Base-by-base conservation (phyloP, 2,888 invertebrate species). In the Halictus quadricinctus region DNA sequence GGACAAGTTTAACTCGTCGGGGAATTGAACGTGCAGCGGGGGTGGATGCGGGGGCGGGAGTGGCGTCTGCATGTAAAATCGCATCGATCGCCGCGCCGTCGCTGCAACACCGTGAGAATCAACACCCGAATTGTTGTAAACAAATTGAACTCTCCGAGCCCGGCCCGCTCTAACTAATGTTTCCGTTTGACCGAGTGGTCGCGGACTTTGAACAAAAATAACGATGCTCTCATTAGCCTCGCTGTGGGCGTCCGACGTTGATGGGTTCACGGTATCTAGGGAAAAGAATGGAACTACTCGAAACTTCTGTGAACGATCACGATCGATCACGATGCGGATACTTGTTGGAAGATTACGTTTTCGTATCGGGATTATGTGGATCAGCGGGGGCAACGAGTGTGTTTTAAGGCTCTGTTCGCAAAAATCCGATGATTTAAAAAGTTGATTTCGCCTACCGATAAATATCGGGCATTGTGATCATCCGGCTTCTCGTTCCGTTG, bases 71-170 rank as follows among this genome's bases (percentile, higher is more conserved):
- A 10, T 36, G 18, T 13, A 15, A 58, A 58, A 73, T 73, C 18
- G 10, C 43, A 46, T n/a, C 50, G 13, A 80, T 60, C 54, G 13
- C 10, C 13, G 18, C 25, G 36, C 3, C 8, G 12, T 41, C 25
- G 50, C 2, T 1, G 7, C 50, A 12, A 21, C 41, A 12, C 69
- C 21, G 69, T 21, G 10, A 21, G 36, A 41, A 41, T 41, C 41
- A 10, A 72, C 7, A 29, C 8, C 13, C 46, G n/a, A 36, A 81
- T 81, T 54, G 64, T 83, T 83, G 41, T 64, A 66, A 83, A 81
- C 76, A 72, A 81, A 81, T 72, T 64, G 12, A 64, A 76, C 72
- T 36, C 64, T 66, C 41, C 73, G 15, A 18, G 4, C 41, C 0
- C 1, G 15, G 2, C 2, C 3, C 15, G 36, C 36, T 13, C 29